Evolutionary conservation across 1,140 invertebrate genomes (phyloP).

Genomic region (Prorops nasuta): DNA sequence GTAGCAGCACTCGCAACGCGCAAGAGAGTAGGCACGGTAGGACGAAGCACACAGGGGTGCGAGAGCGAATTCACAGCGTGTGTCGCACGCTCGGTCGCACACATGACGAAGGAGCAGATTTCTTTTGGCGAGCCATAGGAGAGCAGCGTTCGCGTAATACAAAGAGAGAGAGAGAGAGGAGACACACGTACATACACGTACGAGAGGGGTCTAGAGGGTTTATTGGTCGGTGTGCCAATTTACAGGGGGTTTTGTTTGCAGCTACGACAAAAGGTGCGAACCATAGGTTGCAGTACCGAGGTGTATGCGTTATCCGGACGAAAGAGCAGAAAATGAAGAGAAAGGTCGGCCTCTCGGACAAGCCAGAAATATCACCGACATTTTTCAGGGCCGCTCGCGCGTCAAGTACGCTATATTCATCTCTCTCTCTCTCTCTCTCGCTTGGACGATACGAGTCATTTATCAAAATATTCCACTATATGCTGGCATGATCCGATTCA

Average conservation of each 20-base stretch:
- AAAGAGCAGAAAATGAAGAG: not conserved
- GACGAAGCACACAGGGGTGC: constrained; percentile 5
- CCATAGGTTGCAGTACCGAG: constrained; percentile 30
- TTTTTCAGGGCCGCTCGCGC: too few species aligned
- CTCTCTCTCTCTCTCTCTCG: too few species aligned
- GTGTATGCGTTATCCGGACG: not conserved
- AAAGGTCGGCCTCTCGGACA: too few species aligned
- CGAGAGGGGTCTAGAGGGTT: constrained; percentile 21
- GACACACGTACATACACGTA: constrained; percentile 11
- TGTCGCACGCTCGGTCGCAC: constrained; percentile 18
- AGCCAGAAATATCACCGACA: too few species aligned
- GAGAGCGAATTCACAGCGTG: constrained; percentile 30
- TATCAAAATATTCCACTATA: too few species aligned
- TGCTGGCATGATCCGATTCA: too few species aligned
- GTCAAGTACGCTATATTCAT: too few species aligned
- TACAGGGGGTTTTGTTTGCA: constrained; percentile 48
- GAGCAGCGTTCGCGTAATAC: constrained; percentile 7
- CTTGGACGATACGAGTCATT: too few species aligned
- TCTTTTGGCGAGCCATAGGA: constrained; percentile 18
- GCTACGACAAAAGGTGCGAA: constrained; percentile 42
- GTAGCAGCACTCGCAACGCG: too few species aligned
- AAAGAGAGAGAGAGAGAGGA: not conserved
- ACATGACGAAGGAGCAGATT: constrained; percentile 11
- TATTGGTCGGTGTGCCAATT: constrained; percentile 46
- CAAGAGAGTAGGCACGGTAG: constrained; percentile 12